A percentile compares a stretch with the other conserved stretches of the same genome.
Evolutionary conservation across 2,888 invertebrate species (phyloP).

Genomic region (Xestoiulus laeticollis): DNA sequence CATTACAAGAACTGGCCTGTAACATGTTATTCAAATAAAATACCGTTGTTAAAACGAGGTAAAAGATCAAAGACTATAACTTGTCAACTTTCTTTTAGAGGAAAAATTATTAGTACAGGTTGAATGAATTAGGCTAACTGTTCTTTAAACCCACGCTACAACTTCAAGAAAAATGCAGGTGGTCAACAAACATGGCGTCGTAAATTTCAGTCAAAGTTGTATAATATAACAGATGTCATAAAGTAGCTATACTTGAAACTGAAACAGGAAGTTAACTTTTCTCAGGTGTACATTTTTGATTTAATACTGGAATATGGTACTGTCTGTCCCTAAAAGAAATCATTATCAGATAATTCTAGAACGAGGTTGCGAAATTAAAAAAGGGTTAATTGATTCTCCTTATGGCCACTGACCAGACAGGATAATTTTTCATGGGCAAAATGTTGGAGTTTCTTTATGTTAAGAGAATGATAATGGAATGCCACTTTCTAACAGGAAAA

Average conservation of each 20-base stretch:
- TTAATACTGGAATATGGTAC: neutral
- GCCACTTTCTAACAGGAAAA: too few relatives aligned
- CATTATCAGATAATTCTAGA: neutral
- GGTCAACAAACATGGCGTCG: neutral
- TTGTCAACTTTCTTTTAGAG: neutral
- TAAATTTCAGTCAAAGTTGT: neutral
- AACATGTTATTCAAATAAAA: neutral
- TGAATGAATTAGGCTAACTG: neutral
- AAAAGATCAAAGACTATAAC: neutral
- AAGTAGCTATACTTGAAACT: neutral
- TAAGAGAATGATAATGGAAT: too few relatives aligned
- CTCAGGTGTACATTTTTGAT: too few relatives aligned
- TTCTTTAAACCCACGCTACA: neutral
- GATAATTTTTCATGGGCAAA: too few relatives aligned
- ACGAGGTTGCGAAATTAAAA: neutral
- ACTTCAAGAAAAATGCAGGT: neutral
- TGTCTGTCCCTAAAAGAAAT: neutral
- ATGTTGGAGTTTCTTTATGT: too few relatives aligned
- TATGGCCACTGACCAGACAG: too few relatives aligned
- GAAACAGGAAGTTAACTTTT: neutral
- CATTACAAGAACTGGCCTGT: neutral
- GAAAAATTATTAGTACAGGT: neutral
- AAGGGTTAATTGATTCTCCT: neutral
- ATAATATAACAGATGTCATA: neutral
- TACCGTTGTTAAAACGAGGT: neutral